Conservation (phyloP, 1,140 invertebrate genomes). For the Metaphire vulgaris region DNA sequence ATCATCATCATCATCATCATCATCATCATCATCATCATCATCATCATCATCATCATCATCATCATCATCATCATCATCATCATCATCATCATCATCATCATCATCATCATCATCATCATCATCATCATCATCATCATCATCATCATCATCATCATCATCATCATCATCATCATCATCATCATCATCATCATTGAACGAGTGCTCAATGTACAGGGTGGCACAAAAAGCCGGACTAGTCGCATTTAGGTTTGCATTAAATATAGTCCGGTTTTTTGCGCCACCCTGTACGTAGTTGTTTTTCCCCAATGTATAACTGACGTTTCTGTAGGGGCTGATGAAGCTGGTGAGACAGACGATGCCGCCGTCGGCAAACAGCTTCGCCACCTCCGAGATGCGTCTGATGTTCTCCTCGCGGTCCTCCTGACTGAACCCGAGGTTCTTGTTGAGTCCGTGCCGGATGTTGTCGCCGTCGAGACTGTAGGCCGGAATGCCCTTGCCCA, state of each 20-base stretch:
- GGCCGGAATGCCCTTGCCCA: constrained; percentile 79
- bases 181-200: constrained; percentile 3
- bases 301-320: constrained; percentile 58
- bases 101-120: constrained; percentile 9
- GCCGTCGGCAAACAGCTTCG: constrained; percentile 94
- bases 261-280: too few relatives aligned
- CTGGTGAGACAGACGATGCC: constrained; percentile 91
- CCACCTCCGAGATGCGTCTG: constrained; percentile 87
- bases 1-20: too few relatives aligned
- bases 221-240: too few relatives aligned
- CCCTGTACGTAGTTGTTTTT: too few relatives aligned
- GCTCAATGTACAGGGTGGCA: too few relatives aligned
- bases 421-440: constrained; percentile 85
- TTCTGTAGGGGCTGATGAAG: constrained; percentile 93
- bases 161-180: constrained; percentile 2
- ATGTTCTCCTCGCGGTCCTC: constrained; percentile 97
- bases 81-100: constrained; percentile 1
- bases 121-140: constrained; percentile 13
- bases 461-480: constrained; percentile 98
- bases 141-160: constrained; percentile 1
- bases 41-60: constrained; percentile 8
- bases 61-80: neutral
- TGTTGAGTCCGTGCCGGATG: constrained; percentile 87
- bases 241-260: too few relatives aligned
- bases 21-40: constrained; percentile 19